Base-by-base conservation (phyloP, 92 coral and sea anemone genomes). In the Hydrozoanthus gracilis region DNA sequence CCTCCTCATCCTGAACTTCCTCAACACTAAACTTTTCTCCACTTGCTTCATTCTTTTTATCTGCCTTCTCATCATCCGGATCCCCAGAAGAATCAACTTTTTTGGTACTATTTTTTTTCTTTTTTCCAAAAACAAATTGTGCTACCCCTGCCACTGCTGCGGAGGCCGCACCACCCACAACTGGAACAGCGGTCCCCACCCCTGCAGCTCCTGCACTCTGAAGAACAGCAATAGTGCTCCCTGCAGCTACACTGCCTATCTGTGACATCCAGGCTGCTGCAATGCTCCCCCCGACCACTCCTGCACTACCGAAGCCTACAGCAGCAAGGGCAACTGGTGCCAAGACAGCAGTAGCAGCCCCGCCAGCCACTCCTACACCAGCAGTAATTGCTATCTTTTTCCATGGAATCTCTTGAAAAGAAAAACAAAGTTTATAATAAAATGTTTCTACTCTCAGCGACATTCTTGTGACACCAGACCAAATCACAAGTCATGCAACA, bases 201-300 rank as follows among this genome's bases (percentile, higher is more conserved):
- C 83, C 83, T 14, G 55, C 68, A 4, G 72, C 83, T 6, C 83
- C 83, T 2, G 72, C 83, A 14, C 83, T 78, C 70, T 78, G 83
- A 8, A 78, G 83, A 58, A 35, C 17, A 13, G 83, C 83, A 44
- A 78, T 60, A 44, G 39, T 6, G 48, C 83, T 78, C 18, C 83
- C 83, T 5, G 71, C 72, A 4, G 83, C 7, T 4, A 78, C 71
- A 7, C 6, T 3, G 20, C 83, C 83, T 6, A 78, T 78, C 58
- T 71, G 3, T 9, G 83, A 78, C 83, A 78, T 78, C 71, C 56
- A 78, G 54, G 50, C 12, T 6, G 83, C 83, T 3, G 83, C 83
- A 2, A 78, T 3, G 47, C 83, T 78, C 3, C 83, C 83, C 10
- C 44, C 72, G 3, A 71, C 83, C 10, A 78, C 83, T 8, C 71